Base-by-base conservation (phyloP, 2,797 vertebrate genomes). In the Thripadectes ignobilis region DNA sequence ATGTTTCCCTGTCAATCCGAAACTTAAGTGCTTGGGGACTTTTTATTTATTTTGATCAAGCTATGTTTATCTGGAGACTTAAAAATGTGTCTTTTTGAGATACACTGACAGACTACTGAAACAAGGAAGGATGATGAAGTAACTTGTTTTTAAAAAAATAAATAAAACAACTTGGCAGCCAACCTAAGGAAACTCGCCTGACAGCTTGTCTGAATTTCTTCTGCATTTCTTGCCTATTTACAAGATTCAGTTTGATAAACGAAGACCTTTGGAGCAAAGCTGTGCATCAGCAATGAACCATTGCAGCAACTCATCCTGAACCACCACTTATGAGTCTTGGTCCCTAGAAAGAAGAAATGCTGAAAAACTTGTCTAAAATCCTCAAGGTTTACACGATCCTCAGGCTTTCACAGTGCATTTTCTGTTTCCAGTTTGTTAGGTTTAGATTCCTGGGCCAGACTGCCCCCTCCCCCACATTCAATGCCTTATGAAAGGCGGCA, bases 181-280 rank as follows among this genome's bases (percentile, higher is more conserved):
- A 92, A 73, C 26, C 66, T 61, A 88, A 78, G 74, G 66, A 95
- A 96, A 91, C 82, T 91, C 2, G 73, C 82, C 89, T 93, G 91
- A 95, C 95, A 95, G 95, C 82, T 92, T 96, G 92, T 90, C 88
- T 94, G 89, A 77, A 88, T 96, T 82, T 89, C 66, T 87, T 68
- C 89, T 86, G 79, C 62, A 86, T 96, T 93, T 92, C 94, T 88
- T 92, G 89, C 69, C 69, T 86, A 86, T 97, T 95, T 96, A 94
- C 85, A 90, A 92, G 82, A 86, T 81, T n/a, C 89, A 69, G 20
- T 76, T 73, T 93, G 89, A 95, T 91, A 93, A 93, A 95, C 67
- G 23, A 49, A 87, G 84, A 81, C 66, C 88, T 72, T 30, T 14
- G 67, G 34, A 86, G 79, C 80, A 81, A 86, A 88, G 94, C 93